Base-by-base conservation (phyloP, 2,113 vertebrate species). In the Labeo rohita region DNA sequence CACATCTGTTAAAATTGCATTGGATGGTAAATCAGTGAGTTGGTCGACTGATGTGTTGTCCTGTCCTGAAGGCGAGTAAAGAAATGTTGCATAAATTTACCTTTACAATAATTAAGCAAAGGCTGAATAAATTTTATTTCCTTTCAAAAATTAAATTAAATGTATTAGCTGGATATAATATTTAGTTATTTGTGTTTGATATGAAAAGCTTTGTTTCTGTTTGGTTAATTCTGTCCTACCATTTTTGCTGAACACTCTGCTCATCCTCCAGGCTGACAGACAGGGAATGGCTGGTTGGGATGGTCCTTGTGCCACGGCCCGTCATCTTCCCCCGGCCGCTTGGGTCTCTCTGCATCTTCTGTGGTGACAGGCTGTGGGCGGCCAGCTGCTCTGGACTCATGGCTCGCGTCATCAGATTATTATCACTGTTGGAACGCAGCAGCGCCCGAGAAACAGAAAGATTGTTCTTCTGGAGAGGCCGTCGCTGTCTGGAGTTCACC, bases 351-450 rank as follows among this genome's bases (percentile, higher is more conserved):
- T 96, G 96, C 94, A 94, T 94, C 95, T 96, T 95, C 95, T 97
- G 97, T 68, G 97, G 97, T 1, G 97, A 98, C 92, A 98, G 97
- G 95, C 98, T 98, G 93, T 96, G 97, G 88, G 96, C 97, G 12
- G 97, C 96, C 93, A 82, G 96, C 90, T 15, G 95, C 87, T 92
- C 94, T 49, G 94, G 94, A 43, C 95, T 91, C 85, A 90, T 92
- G 56, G 92, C 93, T 15, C 95, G 93, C 95, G 95, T 96, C 90
- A 94, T 94, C 72, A 99, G 95, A 91, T 97, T 98, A 94, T 97
- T 99, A 94, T 99, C 98, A 0, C 98, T 99, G 94, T 98, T 99
- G 92, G 98, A 99, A 70, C 97, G 97, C 74, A 98, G 96, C 86
- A 99, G 93, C 89, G 97, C 94, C 85, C 97, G 95, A 12, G 97